Base-by-base conservation (phyloP, 2,888 invertebrate species). In the Clusia tigrina region DNA sequence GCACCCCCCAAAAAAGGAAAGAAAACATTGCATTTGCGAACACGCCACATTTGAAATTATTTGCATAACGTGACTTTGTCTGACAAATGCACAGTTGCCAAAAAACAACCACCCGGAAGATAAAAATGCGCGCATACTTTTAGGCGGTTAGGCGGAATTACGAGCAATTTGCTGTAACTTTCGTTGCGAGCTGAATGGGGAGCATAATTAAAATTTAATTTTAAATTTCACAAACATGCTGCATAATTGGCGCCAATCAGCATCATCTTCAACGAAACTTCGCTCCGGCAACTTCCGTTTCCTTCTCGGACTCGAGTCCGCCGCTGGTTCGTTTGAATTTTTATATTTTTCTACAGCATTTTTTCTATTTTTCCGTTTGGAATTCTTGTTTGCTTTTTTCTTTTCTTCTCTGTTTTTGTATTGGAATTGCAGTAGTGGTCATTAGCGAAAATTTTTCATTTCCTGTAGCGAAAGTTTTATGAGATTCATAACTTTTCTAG, bases 241-340 rank as follows among this genome's bases (percentile, higher is more conserved):
- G 69, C 71, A 71, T 70, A 70, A 71, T 70, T 70, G 71, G 63
- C 60, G 60, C 65, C 69, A 70, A 70, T 70, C 71, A 71, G 56
- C 60, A 60, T 60, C 54, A 69, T 65, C 55, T 62, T 5, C 22
- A 32, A 6, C 32, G 17, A 15, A 37, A 10, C 55, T 20, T 52
- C 55, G 2, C 32, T 32, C 55, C 51, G 51, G 22, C 48, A 57
- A 48, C n/a, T 26, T 57, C 57, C 22, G 48, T 22, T 58, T 20
- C 48, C 52, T n/a, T 58, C 46, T 58, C 25, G n/a, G 32, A 5
- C 12, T 32, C 6, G 15, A 6, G n/a, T 42, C n/a, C n/a, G 42
- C 15, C 42, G n/a, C 42, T 42, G 10, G 9, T 3, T 10, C 42
- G 42, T 42, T 6, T 42, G n/a, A n/a, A n/a, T n/a, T 3, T 42